Conservation (phyloP, 2,797 vertebrate genomes). For the Sparus aurata region DNA sequence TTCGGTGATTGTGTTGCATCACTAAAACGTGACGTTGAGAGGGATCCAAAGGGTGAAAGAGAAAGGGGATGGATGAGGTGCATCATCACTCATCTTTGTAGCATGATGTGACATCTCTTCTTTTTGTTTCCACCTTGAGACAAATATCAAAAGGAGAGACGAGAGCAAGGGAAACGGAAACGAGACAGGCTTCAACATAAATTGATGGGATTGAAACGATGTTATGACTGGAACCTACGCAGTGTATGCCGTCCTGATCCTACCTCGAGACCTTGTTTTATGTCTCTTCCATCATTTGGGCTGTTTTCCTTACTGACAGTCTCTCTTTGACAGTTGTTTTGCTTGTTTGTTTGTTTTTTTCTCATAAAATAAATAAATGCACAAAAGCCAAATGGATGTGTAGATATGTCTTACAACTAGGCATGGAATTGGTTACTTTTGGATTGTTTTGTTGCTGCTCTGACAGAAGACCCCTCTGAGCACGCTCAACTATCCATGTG, state of each 20-base stretch:
- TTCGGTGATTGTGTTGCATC: neutral
- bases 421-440: neutral
- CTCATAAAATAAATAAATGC: neutral
- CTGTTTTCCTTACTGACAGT: neutral
- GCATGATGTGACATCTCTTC: neutral
- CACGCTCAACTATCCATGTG: neutral
- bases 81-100: conserved; percentile 3
- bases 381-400: neutral
- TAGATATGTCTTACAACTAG: neutral
- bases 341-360: no score
- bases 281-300: neutral
- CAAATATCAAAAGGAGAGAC: neutral
- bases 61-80: neutral
- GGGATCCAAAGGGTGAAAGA: neutral
- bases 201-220: conserved; percentile 12
- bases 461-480: neutral
- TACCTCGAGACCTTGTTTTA: conserved; percentile 7
- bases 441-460: neutral
- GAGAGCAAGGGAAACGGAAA: neutral
- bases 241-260: neutral
- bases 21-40: neutral
- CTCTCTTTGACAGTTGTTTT: neutral
- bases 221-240: neutral
- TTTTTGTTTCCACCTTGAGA: conserved; percentile 16
- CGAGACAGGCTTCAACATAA: conserved; percentile 8